Evolutionary conservation across 37 sponge, comb jelly and placozoan species (phyloP).

Genomic region (Halichondria panicea): DNA sequence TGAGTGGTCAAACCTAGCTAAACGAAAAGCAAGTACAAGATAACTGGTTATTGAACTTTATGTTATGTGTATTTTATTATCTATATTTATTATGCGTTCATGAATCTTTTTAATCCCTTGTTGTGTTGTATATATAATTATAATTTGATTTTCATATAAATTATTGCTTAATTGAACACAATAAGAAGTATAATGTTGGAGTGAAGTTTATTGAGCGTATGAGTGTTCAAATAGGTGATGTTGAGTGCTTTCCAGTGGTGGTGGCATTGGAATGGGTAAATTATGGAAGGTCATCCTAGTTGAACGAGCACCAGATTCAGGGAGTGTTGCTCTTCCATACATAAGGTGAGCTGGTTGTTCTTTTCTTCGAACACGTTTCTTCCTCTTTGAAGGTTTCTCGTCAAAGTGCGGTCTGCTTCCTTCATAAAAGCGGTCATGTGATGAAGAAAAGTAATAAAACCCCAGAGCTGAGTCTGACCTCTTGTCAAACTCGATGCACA

Average conservation of each 20-base stretch:
- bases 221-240: conserved; percentile 3
- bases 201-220: neutral
- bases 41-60: neutral
- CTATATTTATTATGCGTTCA: neutral
- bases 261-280: conserved; percentile 16
- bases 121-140: neutral
- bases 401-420: conserved; percentile 1
- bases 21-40: conserved; percentile 23
- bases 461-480: conserved; percentile 9
- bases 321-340: conserved; percentile 5
- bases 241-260: conserved; percentile 1
- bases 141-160: neutral
- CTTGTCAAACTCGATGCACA: conserved; percentile 18
- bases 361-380: neutral
- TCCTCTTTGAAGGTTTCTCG: neutral
- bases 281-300: conserved; percentile 2
- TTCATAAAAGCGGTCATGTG: conserved; percentile 25
- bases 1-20: conserved; percentile 18
- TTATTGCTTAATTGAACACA: neutral
- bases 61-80: neutral
- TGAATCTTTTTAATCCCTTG: neutral
- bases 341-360: conserved; percentile 1
- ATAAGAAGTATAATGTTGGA: neutral
- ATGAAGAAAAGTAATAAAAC: conserved; percentile 27
- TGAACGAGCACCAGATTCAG: neutral